Percentiles rank a stretch among this genome's conserved stretches.
Evolutionary conservation across 1,140 invertebrate genomes (phyloP).

Genomic region (Colletes latitarsis): DNA sequence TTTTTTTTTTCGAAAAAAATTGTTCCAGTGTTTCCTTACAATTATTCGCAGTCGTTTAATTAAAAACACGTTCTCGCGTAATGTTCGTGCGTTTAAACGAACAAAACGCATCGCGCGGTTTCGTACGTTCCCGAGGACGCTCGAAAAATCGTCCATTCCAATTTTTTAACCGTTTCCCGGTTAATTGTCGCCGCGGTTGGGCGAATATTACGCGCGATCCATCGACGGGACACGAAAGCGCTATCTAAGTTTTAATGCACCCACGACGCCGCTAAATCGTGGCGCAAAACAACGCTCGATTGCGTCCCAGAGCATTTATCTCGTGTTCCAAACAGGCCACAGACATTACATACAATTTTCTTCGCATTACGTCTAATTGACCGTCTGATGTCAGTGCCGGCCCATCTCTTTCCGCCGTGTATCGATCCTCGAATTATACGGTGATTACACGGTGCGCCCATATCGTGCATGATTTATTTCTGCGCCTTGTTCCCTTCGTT

Average conservation of each 20-base stretch:
- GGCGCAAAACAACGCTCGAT: slow-evolving; percentile 27
- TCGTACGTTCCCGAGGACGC: no score
- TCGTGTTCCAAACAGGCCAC: slow-evolving; percentile 13
- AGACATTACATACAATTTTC: slow-evolving; percentile 64
- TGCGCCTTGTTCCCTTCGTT: not conserved
- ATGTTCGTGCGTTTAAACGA: not conserved
- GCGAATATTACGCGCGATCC: not conserved
- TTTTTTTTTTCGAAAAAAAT: not conserved
- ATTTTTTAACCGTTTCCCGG: not conserved
- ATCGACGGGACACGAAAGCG: not conserved
- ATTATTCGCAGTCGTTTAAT: not conserved
- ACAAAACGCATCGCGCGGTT: no score
- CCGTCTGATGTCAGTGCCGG: slow-evolving; percentile 56
- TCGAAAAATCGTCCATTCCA: no score
- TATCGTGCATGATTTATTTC: slow-evolving; percentile 48
- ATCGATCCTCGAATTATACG: slow-evolving; percentile 60
- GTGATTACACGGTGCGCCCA: slow-evolving; percentile 54
- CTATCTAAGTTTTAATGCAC: not conserved
- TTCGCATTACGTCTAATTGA: slow-evolving; percentile 67
- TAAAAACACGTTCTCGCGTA: not conserved
- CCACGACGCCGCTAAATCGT: slow-evolving; percentile 3
- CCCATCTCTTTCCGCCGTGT: slow-evolving; percentile 48
- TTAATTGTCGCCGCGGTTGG: not conserved
- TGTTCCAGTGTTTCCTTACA: no score
- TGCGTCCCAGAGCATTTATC: slow-evolving; percentile 53